These are phyloP conservation scores for Apis laboriosa DNA, from an alignment of 1,140 invertebrate genomes.

Conservation along the genomic window DNA sequence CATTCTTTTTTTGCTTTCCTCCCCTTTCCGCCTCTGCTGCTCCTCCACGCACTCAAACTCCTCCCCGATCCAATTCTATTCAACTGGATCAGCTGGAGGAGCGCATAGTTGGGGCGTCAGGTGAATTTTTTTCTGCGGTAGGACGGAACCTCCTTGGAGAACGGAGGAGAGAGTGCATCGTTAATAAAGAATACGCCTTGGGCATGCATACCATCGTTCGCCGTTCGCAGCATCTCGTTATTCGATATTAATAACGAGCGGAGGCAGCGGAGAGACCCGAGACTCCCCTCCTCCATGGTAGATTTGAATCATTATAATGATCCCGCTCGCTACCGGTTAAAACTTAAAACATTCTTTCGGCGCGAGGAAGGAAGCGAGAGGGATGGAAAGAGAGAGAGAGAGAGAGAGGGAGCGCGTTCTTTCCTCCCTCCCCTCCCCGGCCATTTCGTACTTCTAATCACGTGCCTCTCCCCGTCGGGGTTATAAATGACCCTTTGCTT, in stretches of 20 bases:
- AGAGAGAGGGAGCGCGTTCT: not conserved
- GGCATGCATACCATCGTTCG: conserved; percentile 70
- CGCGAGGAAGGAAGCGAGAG: conserved; percentile 1
- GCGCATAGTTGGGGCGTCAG: conserved; percentile 30
- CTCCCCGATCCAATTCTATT: conserved; percentile 19
- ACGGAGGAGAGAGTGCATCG: conserved; percentile 67
- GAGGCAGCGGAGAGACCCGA: conserved; percentile 44
- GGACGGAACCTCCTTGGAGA: conserved; percentile 55
- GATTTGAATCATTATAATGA: conserved; percentile 78
- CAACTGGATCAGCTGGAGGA: conserved; percentile 51
- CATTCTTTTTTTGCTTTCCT: no score
- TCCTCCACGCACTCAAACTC: not conserved
- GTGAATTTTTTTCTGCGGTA: conserved; percentile 66
- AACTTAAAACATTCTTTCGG: conserved; percentile 71
- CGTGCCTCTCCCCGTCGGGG: conserved; percentile 57
- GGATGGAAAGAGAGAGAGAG: not conserved
- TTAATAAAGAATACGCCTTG: conserved; percentile 77
- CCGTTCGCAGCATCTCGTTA: conserved; percentile 74
- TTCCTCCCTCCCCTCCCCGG: conserved; percentile 31
- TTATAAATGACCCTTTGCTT: conserved; percentile 70
- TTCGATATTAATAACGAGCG: conserved; percentile 78
- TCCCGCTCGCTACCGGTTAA: conserved; percentile 75
- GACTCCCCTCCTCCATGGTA: conserved; percentile 38
- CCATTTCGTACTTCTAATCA: conserved; percentile 72
- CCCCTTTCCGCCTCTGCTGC: not conserved